Conservation (phyloP, 2,888 invertebrate species). For the Cylindroiulus punctatus region DNA sequence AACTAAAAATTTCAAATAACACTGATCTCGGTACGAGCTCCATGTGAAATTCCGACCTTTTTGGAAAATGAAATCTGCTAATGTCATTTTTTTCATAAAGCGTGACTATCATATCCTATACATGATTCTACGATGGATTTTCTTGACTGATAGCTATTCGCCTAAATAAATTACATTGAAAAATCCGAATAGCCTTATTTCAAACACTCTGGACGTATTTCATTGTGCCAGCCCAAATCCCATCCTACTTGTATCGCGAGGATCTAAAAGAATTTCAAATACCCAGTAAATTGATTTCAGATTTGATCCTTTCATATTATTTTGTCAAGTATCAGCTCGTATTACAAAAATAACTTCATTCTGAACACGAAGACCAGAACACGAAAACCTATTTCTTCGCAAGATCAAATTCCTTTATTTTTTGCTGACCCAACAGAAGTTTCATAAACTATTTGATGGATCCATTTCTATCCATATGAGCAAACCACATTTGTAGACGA, state of each 20-base stretch:
- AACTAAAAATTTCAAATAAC: too few species aligned
- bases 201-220: neutral
- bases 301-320: constrained; percentile 45
- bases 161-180: constrained; percentile 3
- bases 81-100: constrained; percentile 18
- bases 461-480: neutral
- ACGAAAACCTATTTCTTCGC: constrained; percentile 28
- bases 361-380: neutral
- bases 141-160: neutral
- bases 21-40: neutral
- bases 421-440: neutral
- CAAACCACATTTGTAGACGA: neutral
- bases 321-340: constrained; percentile 31
- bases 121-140: neutral
- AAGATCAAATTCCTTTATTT: neutral
- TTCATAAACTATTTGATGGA: neutral
- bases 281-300: constrained; percentile 40
- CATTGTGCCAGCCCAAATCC: constrained; percentile 5
- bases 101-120: neutral
- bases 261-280: constrained; percentile 36
- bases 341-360: constrained; percentile 40
- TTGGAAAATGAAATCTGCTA: neutral
- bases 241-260: constrained; percentile 25
- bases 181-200: neutral
- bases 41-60: neutral